Evolutionary conservation across 2,888 invertebrate genomes (phyloP).

Genomic region (Endotricha flammealis): DNA sequence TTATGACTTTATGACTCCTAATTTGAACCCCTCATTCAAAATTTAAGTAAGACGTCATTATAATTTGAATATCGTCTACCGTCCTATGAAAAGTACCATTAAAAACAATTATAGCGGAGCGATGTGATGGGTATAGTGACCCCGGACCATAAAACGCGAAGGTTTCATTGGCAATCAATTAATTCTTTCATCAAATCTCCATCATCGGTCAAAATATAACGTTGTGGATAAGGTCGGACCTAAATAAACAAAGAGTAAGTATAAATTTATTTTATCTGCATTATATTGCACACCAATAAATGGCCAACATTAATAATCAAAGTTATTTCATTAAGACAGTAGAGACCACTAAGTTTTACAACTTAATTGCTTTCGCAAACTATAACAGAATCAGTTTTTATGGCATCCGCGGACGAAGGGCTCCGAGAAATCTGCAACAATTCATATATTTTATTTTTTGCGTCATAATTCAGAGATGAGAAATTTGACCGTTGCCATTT

Average conservation of each 20-base stretch:
- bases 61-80: slow-evolving; percentile 1
- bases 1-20: slow-evolving; percentile 56
- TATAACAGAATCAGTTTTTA: slow-evolving; percentile 71
- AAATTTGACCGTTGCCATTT: slow-evolving; percentile 42
- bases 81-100: background rate
- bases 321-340: slow-evolving; percentile 68
- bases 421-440: slow-evolving; percentile 43
- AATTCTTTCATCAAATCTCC: slow-evolving; percentile 7
- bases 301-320: slow-evolving; percentile 59
- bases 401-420: slow-evolving; percentile 45
- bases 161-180: slow-evolving; percentile 6
- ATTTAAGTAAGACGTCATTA: slow-evolving; percentile 15
- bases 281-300: slow-evolving; percentile 55
- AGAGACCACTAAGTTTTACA: slow-evolving; percentile 66
- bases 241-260: slow-evolving; percentile 26
- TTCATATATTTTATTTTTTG: slow-evolving; percentile 50
- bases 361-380: slow-evolving; percentile 73
- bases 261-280: slow-evolving; percentile 46
- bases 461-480: slow-evolving; percentile 56
- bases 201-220: slow-evolving; percentile 12
- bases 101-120: background rate
- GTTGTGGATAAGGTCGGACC: slow-evolving; percentile 13
- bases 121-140: background rate
- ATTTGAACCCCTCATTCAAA: slow-evolving; percentile 36
- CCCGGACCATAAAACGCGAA: slow-evolving; percentile 2